A percentile compares a stretch with the other conserved stretches of the same genome.
Conservation (phyloP, 92 coral and sea anemone genomes). For the Porites rus region DNA sequence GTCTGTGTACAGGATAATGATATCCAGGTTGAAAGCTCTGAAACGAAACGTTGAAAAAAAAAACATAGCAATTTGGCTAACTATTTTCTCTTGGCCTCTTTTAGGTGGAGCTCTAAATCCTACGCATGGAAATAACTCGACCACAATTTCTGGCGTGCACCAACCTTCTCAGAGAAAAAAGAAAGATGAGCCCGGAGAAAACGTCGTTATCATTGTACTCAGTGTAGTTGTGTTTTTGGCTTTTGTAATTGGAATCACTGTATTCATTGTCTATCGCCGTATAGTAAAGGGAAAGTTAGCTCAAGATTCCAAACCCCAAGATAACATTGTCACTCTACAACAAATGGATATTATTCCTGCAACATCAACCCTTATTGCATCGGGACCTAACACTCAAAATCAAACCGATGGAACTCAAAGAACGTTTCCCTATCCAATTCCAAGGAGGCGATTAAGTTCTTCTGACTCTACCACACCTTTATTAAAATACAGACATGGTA, state of each 20-base stretch:
- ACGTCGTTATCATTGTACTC: conserved; percentile 38
- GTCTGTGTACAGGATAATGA: too few relatives aligned
- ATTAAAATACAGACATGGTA: conserved; percentile 85
- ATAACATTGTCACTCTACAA: conserved; percentile 19
- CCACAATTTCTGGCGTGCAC: background rate
- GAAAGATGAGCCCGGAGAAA: background rate
- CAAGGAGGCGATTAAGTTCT: conserved; percentile 81
- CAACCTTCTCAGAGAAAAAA: background rate
- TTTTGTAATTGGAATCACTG: conserved; percentile 37
- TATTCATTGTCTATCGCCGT: conserved; percentile 68
- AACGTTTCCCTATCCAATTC: conserved; percentile 64
- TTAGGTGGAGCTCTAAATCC: background rate
- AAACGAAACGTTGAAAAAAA: background rate
- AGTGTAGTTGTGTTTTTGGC: conserved; percentile 52
- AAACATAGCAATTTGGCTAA: background rate
- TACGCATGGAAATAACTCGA: background rate
- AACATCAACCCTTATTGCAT: conserved; percentile 44
- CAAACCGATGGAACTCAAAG: conserved; percentile 54
- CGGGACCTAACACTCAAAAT: conserved; percentile 80
- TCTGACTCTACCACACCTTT: conserved; percentile 86
- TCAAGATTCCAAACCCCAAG: conserved; percentile 15
- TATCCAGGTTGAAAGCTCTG: background rate
- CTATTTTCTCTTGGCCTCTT: background rate
- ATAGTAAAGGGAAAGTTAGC: conserved; percentile 33
- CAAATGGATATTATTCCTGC: conserved; percentile 37